Percentiles rank a stretch among this genome's conserved stretches.
These are phyloP conservation scores for Mnemiopsis leidyi DNA, from an alignment of 37 sponge, comb jelly and placozoan genomes.

Conservation along the genomic window DNA sequence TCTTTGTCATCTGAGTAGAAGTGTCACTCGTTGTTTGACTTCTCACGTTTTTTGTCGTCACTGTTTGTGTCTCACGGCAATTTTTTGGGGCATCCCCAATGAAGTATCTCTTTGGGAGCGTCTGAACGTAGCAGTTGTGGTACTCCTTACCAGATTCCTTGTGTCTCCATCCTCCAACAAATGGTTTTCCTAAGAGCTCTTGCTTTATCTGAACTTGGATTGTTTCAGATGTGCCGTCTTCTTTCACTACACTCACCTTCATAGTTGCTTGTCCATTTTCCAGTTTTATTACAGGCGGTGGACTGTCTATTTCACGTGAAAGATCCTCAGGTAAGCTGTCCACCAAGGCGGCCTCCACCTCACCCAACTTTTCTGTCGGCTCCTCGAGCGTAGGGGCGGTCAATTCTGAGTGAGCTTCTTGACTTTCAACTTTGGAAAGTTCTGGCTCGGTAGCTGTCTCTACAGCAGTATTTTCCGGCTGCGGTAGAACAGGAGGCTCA, in stretches of 20 bases:
- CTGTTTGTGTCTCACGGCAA: constrained; percentile 87
- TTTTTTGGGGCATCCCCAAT: neutral
- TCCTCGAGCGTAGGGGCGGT: too few relatives aligned
- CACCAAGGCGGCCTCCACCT: too few relatives aligned
- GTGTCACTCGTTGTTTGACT: constrained; percentile 84
- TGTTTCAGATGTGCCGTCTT: neutral
- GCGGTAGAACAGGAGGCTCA: too few relatives aligned
- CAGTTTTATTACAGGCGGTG: neutral
- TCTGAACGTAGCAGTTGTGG: constrained; percentile 79
- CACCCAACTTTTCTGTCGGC: too few relatives aligned
- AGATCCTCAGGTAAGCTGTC: too few relatives aligned
- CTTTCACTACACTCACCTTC: neutral
- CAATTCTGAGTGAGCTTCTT: too few relatives aligned
- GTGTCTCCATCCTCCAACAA: constrained; percentile 83
- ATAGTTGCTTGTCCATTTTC: neutral
- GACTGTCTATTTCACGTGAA: neutral
- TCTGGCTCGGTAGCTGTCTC: too few relatives aligned
- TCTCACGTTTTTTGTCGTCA: constrained; percentile 68
- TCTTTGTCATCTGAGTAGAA: constrained; percentile 90
- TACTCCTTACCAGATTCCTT: constrained; percentile 75
- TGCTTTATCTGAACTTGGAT: constrained; percentile 67
- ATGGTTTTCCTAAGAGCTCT: constrained; percentile 69
- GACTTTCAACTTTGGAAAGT: too few relatives aligned
- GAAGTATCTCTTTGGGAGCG: constrained; percentile 66
- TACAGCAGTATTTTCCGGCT: too few relatives aligned